Evolutionary conservation across 2,113 vertebrate species (phyloP).

Genomic region (Pica pica): DNA sequence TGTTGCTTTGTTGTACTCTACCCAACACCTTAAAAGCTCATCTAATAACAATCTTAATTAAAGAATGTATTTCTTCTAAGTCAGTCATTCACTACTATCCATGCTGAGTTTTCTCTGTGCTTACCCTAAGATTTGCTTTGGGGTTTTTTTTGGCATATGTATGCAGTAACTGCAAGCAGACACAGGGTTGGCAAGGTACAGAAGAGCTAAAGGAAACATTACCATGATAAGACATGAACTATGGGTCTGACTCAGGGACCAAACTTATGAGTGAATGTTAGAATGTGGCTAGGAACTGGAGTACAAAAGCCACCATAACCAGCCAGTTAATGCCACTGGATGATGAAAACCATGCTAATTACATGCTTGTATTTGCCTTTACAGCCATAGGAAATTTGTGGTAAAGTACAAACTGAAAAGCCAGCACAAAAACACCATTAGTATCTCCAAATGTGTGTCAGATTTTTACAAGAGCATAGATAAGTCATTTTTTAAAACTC

Average conservation of each 20-base stretch:
- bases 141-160: not conserved
- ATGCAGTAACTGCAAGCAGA: not conserved
- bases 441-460: not conserved
- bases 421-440: slow-evolving; percentile 7
- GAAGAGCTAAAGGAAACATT: not conserved
- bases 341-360: slow-evolving; percentile 45
- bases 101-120: not conserved
- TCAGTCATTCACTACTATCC: not conserved
- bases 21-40: not conserved
- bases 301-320: not conserved
- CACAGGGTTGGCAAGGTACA: not conserved
- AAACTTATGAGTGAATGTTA: not conserved
- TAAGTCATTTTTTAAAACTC: not conserved
- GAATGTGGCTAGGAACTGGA: slow-evolving; percentile 8
- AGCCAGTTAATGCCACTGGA: slow-evolving; percentile 26
- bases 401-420: slow-evolving; percentile 41
- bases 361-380: slow-evolving; percentile 32
- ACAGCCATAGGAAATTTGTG: slow-evolving; percentile 56
- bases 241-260: slow-evolving; percentile 27
- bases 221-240: not conserved
- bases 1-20: not conserved
- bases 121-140: not conserved
- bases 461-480: not conserved
- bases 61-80: not conserved
- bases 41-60: not conserved